These are phyloP conservation scores for Drosophila siamana DNA, from an alignment of 2,888 invertebrate genomes.

Conservation along the genomic window DNA sequence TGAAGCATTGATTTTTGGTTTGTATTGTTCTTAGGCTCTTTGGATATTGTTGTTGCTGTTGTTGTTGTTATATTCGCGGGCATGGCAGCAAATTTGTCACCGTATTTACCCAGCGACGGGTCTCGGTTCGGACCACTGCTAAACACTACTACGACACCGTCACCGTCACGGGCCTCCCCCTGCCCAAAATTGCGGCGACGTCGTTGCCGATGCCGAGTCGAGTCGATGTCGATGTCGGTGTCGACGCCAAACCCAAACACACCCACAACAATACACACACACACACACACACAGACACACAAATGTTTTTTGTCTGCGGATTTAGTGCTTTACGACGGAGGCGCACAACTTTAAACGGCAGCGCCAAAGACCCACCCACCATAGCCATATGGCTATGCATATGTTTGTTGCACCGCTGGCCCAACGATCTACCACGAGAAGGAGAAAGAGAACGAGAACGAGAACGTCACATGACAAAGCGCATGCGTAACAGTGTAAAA, in stretches of 20 bases:
- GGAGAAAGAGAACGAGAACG: no score
- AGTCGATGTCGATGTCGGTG: conserved; percentile 4
- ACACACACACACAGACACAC: not conserved
- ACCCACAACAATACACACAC: conserved; percentile 47
- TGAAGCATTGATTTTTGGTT: conserved; percentile 53
- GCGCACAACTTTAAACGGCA: conserved; percentile 54
- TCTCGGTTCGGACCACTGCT: conserved; percentile 41
- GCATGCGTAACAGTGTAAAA: conserved; percentile 6
- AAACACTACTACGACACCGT: conserved; percentile 1
- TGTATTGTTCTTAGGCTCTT: conserved; percentile 59
- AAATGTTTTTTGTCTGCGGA: conserved; percentile 66
- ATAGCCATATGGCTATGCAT: conserved; percentile 9
- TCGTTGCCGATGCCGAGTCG: conserved; percentile 22
- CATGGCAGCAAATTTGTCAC: conserved; percentile 60
- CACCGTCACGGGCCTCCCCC: conserved; percentile 27
- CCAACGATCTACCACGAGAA: no score
- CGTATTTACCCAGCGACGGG: conserved; percentile 48
- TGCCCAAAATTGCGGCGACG: conserved; percentile 36
- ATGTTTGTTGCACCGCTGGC: not conserved
- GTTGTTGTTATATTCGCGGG: conserved; percentile 36
- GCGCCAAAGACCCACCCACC: conserved; percentile 14
- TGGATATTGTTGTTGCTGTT: conserved; percentile 25
- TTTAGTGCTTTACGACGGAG: conserved; percentile 72
- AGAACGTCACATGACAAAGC: conserved; percentile 7
- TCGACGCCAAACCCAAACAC: conserved; percentile 53